A percentile compares a stretch with the other conserved stretches of the same genome.
phyloP scores from a whole-genome alignment of 2,888 invertebrate species.

The Marronus borbonicus region DNA sequence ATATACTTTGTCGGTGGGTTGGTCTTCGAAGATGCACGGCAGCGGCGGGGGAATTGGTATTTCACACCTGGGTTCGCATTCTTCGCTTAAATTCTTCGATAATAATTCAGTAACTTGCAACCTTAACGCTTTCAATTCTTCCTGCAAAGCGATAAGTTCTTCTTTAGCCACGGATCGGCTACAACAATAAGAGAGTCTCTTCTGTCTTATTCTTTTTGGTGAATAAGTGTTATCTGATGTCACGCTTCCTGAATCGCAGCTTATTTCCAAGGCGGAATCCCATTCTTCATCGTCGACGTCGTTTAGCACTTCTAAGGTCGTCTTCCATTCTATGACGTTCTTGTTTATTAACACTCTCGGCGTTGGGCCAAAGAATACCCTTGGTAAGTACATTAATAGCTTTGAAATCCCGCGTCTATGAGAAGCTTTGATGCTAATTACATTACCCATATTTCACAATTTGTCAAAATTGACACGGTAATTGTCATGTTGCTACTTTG shows the following conservation, averaged over 20 bases:
- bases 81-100: conserved; percentile 9
- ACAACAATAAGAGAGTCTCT: conserved; percentile 43
- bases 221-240: conserved; percentile 26
- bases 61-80: not conserved
- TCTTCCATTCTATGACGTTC: conserved; percentile 47
- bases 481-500: too few relatives aligned
- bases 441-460: conserved; percentile 37
- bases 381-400: conserved; percentile 43
- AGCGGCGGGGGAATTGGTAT: conserved; percentile 48
- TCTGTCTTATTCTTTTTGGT: not conserved
- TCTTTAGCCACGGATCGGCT: conserved; percentile 9
- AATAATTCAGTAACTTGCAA: conserved; percentile 44
- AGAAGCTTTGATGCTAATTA: conserved; percentile 4
- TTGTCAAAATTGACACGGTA: not conserved
- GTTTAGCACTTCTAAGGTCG: not conserved
- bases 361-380: conserved; percentile 38
- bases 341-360: conserved; percentile 46
- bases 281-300: conserved; percentile 23
- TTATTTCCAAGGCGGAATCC: conserved; percentile 50
- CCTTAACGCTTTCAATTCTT: conserved; percentile 41
- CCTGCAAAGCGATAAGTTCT: conserved; percentile 41
- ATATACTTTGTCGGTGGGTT: not conserved
- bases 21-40: conserved; percentile 1
- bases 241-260: conserved; percentile 32
- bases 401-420: conserved; percentile 42